Conservation (phyloP, 2,113 vertebrate species). For the Anhinga anhinga region DNA sequence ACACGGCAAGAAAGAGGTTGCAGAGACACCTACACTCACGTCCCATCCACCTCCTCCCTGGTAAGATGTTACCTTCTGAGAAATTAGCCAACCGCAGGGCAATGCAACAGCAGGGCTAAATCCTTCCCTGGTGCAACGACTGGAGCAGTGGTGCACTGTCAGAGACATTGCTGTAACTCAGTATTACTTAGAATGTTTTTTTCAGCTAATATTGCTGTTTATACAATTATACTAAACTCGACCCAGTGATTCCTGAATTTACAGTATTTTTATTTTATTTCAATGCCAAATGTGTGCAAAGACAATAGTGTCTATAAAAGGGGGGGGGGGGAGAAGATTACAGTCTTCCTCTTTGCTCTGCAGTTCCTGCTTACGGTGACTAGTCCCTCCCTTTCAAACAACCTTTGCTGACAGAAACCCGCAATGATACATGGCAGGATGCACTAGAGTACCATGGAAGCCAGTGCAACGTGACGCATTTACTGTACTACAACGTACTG, state of each 20-base stretch:
- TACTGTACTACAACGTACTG: constrained; percentile 63
- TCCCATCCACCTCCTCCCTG: neutral
- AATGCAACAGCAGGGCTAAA: neutral
- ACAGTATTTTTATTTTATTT: neutral
- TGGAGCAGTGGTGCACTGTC: neutral
- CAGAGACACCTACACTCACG: neutral
- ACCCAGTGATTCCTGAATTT: neutral
- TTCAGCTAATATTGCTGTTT: neutral
- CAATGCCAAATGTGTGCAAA: neutral
- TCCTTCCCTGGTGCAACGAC: neutral
- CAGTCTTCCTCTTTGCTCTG: neutral
- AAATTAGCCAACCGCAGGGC: neutral
- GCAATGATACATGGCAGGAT: constrained; percentile 60
- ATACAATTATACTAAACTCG: neutral
- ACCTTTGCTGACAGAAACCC: constrained; percentile 66
- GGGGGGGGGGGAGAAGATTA: fast-evolving
- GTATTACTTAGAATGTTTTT: neutral
- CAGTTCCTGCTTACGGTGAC: neutral
- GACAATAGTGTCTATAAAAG: fast-evolving
- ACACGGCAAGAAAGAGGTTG: neutral
- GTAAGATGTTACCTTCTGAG: neutral
- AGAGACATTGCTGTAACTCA: neutral
- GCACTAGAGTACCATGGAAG: constrained; percentile 39
- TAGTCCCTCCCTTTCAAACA: constrained; percentile 66
- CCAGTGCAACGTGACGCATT: constrained; percentile 46